Evolutionary conservation across 2,113 vertebrate species (phyloP).

Genomic region (Labrus mixtus): DNA sequence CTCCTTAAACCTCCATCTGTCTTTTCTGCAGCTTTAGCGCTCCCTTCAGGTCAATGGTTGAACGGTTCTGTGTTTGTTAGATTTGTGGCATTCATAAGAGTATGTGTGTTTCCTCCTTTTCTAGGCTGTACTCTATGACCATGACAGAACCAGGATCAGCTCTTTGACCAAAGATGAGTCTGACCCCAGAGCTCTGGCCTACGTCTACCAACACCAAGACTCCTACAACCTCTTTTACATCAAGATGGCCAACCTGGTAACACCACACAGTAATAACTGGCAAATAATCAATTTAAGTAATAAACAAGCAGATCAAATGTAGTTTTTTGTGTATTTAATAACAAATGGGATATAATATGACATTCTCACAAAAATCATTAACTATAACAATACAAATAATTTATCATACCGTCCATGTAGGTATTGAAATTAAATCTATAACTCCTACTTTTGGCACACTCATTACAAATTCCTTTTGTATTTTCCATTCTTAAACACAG

Average conservation of each 20-base stretch:
- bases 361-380: too few relatives aligned
- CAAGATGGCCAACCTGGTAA: slow-evolving; percentile 76
- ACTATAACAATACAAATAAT: too few relatives aligned
- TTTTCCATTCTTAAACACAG: too few relatives aligned
- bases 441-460: too few relatives aligned
- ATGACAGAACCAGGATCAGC: slow-evolving; percentile 71
- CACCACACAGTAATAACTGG: background rate
- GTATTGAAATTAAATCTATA: too few relatives aligned
- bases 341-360: too few relatives aligned
- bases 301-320: too few relatives aligned
- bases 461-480: too few relatives aligned
- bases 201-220: slow-evolving; percentile 66
- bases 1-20: too few relatives aligned
- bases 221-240: slow-evolving; percentile 76
- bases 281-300: too few relatives aligned
- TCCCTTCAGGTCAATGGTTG: background rate
- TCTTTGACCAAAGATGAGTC: slow-evolving; percentile 73
- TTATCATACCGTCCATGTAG: too few relatives aligned
- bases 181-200: slow-evolving; percentile 80
- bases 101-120: background rate
- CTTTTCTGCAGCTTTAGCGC: background rate
- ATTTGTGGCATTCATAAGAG: background rate
- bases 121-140: slow-evolving; percentile 71
- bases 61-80: background rate
- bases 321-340: too few relatives aligned